These are phyloP conservation scores for Notolepis coatsorum DNA, from an alignment of 2,797 vertebrate species.

Conservation along the genomic window DNA sequence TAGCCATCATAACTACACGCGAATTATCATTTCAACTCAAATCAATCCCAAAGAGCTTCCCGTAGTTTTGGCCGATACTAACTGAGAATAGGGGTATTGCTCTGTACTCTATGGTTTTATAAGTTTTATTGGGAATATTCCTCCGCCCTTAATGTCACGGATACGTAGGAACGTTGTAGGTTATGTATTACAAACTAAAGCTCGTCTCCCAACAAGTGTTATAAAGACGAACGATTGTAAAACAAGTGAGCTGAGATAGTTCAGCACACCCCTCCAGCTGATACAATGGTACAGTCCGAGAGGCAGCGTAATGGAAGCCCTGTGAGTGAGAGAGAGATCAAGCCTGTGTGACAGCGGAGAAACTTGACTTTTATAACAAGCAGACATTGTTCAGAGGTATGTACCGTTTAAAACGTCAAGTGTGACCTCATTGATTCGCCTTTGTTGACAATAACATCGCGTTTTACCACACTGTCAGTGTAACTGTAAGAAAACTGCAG, in stretches of 20 bases:
- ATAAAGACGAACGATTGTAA: not conserved
- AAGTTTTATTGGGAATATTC: accelerated
- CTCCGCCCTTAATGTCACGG: not conserved
- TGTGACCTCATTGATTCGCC: constrained; percentile 24
- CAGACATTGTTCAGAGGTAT: constrained; percentile 74
- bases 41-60: constrained; percentile 56
- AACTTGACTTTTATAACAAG: constrained; percentile 78
- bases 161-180: accelerated
- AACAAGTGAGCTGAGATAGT: not conserved
- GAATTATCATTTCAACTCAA: not conserved
- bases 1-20: not conserved
- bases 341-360: constrained; percentile 85
- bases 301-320: constrained; percentile 75
- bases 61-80: constrained; percentile 80
- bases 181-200: accelerated
- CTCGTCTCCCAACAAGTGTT: too few species aligned
- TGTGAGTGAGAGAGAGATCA: constrained; percentile 80
- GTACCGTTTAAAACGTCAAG: constrained; percentile 42
- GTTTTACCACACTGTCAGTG: constrained; percentile 64
- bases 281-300: constrained; percentile 64
- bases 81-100: constrained; percentile 4
- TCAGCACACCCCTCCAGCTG: constrained; percentile 51
- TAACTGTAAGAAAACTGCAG: constrained; percentile 45
- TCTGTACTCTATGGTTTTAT: not conserved
- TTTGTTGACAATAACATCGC: constrained; percentile 34